A percentile compares a stretch with the other conserved stretches of the same genome.
Evolutionary conservation across 2,888 invertebrate species (phyloP).

Genomic region (Nemurella pictetii): DNA sequence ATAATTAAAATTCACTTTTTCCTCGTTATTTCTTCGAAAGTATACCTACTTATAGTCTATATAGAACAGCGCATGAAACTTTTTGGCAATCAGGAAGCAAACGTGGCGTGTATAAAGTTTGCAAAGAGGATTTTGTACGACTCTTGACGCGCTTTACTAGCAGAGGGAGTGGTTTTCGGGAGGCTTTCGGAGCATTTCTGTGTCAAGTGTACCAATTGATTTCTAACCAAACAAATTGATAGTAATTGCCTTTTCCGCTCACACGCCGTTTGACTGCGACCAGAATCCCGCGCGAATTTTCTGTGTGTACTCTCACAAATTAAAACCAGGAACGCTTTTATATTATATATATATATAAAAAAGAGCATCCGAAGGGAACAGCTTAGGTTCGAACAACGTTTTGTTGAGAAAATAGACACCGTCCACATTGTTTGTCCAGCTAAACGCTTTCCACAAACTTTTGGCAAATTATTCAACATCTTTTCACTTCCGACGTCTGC

Average conservation of each 20-base stretch:
- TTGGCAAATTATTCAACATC: no score
- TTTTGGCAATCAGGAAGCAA: neutral
- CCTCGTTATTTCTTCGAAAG: neutral
- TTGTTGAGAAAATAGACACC: no score
- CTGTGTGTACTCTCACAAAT: neutral
- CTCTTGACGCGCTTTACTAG: neutral
- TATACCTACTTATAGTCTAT: neutral
- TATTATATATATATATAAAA: no score
- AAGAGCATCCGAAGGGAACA: no score
- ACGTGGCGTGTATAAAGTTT: neutral
- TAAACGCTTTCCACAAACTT: no score
- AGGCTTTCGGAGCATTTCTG: neutral
- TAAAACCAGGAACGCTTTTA: neutral
- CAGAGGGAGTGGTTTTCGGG: neutral
- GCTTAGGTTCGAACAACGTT: no score
- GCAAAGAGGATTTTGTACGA: neutral
- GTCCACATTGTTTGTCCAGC: no score
- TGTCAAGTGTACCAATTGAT: neutral
- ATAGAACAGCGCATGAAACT: neutral
- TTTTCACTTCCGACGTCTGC: no score
- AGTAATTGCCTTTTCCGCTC: neutral
- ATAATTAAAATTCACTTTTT: neutral
- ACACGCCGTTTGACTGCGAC: neutral
- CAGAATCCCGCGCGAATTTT: neutral
- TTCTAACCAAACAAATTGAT: neutral